A percentile compares a stretch with the other conserved stretches of the same genome.
These are phyloP conservation scores for Daboia siamensis DNA, from an alignment of 2,113 vertebrate species.

Conservation along the genomic window DNA sequence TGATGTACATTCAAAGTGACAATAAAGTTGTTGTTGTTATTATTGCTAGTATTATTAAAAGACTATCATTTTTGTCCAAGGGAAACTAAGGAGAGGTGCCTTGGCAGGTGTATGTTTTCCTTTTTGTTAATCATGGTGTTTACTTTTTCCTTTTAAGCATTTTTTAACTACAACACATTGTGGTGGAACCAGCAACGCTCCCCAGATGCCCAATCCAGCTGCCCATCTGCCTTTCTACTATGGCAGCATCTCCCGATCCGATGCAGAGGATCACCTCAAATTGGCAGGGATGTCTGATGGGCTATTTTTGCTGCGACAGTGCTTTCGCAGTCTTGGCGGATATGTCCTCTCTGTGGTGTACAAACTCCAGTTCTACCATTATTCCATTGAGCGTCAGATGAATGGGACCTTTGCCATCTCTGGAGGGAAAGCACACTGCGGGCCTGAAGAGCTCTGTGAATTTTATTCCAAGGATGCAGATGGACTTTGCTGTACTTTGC, in stretches of 20 bases:
- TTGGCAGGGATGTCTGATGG: constrained; percentile 90
- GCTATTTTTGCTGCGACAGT: constrained; percentile 90
- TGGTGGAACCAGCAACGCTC: accelerated
- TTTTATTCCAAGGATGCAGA: constrained; percentile 90
- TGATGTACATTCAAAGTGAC: too few relatives aligned
- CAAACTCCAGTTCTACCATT: constrained; percentile 86
- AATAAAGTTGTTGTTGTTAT: too few relatives aligned
- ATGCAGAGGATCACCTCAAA: constrained; percentile 90
- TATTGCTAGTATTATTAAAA: too few relatives aligned
- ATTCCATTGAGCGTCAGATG: constrained; percentile 89
- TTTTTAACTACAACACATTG: not conserved
- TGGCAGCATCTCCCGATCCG: constrained; percentile 87
- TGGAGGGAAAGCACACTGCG: constrained; percentile 88
- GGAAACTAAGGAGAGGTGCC: not conserved
- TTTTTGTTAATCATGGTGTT: not conserved
- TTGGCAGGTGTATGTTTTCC: not conserved
- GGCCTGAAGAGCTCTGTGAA: constrained; percentile 91
- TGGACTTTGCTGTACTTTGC: constrained; percentile 84
- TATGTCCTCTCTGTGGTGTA: constrained; percentile 90
- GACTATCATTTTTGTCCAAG: not conserved
- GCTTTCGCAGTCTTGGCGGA: constrained; percentile 90
- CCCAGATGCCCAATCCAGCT: constrained; percentile 84
- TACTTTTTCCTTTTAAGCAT: not conserved
- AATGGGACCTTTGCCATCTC: constrained; percentile 89
- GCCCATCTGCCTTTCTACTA: constrained; percentile 92